Percentiles rank a stretch among this genome's conserved stretches.
These are phyloP conservation scores for Limulus polyphemus DNA, from an alignment of 2,888 invertebrate genomes.

Conservation along the genomic window DNA sequence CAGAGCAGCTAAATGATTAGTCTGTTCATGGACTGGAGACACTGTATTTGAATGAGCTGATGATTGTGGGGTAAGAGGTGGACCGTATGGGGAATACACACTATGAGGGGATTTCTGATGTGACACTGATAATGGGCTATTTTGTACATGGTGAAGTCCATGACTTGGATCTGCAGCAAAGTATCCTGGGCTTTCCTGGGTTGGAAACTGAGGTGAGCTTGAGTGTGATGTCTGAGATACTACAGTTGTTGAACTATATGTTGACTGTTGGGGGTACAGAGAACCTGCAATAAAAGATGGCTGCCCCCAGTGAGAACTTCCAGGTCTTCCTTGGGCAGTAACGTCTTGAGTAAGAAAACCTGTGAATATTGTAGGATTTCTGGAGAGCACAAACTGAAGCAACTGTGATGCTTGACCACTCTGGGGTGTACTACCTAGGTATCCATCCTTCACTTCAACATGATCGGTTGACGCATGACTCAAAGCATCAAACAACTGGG, in stretches of 20 bases:
- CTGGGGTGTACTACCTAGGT: slow-evolving; percentile 16
- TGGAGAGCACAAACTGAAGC: slow-evolving; percentile 15
- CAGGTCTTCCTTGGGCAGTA: background rate
- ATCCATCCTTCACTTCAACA: slow-evolving; percentile 23
- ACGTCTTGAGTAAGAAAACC: background rate
- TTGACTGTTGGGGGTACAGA: slow-evolving; percentile 13
- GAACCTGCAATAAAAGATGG: slow-evolving; percentile 13
- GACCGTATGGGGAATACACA: slow-evolving; percentile 16
- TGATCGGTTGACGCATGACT: slow-evolving; percentile 12
- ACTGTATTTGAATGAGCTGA: slow-evolving; percentile 1
- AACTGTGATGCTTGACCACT: slow-evolving; percentile 19
- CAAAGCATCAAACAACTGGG: slow-evolving; percentile 21
- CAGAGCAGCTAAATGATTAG: background rate
- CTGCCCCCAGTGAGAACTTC: slow-evolving; percentile 18
- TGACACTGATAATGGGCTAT: slow-evolving; percentile 11
- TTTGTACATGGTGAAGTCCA: slow-evolving; percentile 9
- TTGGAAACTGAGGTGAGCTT: slow-evolving; percentile 15
- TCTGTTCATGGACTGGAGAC: slow-evolving; percentile 2
- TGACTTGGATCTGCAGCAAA: slow-evolving; percentile 6
- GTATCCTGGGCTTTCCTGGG: slow-evolving; percentile 11
- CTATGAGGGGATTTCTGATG: slow-evolving; percentile 13
- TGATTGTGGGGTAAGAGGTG: slow-evolving; percentile 3
- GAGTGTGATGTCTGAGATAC: slow-evolving; percentile 18
- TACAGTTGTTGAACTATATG: slow-evolving; percentile 12
- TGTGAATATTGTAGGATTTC: slow-evolving; percentile 16